Evolutionary conservation across 2,113 vertebrate genomes (phyloP).

Genomic region (Grammomys dolichurus): DNA sequence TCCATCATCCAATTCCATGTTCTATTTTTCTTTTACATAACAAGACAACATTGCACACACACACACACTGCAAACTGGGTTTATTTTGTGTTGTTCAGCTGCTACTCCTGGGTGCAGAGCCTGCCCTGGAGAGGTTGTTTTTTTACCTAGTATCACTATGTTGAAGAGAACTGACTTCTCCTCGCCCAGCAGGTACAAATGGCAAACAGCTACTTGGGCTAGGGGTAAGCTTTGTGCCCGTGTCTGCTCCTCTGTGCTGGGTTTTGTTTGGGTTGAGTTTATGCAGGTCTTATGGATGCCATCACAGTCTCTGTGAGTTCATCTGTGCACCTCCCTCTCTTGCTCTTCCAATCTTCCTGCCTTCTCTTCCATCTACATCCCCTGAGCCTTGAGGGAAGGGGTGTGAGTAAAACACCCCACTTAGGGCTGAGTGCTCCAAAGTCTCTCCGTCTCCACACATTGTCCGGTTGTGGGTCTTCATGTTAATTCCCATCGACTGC

Average conservation of each 20-base stretch:
- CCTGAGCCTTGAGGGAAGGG: background rate
- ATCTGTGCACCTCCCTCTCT: background rate
- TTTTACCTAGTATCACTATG: background rate
- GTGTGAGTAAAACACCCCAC: background rate
- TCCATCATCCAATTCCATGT: background rate
- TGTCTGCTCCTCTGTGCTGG: background rate
- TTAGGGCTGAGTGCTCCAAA: background rate
- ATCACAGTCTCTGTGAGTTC: background rate
- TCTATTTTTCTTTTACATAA: background rate
- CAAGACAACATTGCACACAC: background rate
- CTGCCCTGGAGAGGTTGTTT: background rate
- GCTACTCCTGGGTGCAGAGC: background rate
- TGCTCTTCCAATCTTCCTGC: background rate
- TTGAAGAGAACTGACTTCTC: background rate
- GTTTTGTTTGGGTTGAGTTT: background rate
- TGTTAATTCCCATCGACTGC: background rate
- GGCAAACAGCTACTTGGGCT: background rate
- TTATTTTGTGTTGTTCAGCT: background rate
- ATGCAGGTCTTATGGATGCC: background rate
- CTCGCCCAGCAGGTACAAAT: background rate
- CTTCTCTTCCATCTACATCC: background rate
- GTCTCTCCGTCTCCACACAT: too few species aligned
- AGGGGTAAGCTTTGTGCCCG: background rate
- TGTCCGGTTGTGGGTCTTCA: background rate
- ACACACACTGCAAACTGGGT: background rate